phyloP scores from a whole-genome alignment of 2,888 invertebrate species.

The Onthophagus sagittarius region DNA sequence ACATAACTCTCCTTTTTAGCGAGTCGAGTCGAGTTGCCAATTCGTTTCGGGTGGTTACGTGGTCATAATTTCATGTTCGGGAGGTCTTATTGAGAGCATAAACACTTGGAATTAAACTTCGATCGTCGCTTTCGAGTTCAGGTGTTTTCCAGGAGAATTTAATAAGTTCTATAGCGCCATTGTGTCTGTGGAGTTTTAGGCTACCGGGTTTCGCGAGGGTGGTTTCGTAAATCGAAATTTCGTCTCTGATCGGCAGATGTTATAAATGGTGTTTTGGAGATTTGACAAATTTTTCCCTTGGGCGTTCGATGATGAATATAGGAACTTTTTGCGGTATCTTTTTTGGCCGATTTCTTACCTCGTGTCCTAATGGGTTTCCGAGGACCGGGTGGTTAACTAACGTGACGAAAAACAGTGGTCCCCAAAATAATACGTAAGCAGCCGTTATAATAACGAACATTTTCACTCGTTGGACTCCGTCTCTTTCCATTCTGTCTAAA shows the following conservation, averaged over 20 bases:
- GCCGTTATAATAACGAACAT: constrained; percentile 83
- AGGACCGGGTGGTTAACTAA: constrained; percentile 71
- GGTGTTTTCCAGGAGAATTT: background rate
- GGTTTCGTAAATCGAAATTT: background rate
- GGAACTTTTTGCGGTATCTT: background rate
- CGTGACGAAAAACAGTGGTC: constrained; percentile 83
- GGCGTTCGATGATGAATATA: background rate
- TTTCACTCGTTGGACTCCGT: constrained; percentile 77
- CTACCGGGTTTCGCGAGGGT: background rate
- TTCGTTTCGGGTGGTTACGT: background rate
- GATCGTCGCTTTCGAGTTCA: background rate
- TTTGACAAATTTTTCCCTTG: background rate
- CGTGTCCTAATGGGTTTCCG: constrained; percentile 69
- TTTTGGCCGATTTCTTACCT: constrained; percentile 50
- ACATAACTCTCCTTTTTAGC: background rate
- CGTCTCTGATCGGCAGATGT: background rate
- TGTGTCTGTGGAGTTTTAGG: background rate
- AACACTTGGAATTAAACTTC: background rate
- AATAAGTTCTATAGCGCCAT: background rate
- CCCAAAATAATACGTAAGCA: constrained; percentile 86
- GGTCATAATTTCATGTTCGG: background rate
- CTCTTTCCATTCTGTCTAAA: constrained; percentile 71
- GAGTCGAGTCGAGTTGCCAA: background rate
- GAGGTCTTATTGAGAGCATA: background rate
- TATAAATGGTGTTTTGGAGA: background rate